Evolutionary conservation across 2,797 vertebrate genomes (phyloP), one percentile per base, ranked within the genome.

Genomic region (Cyclopterus lumpus): DNA sequence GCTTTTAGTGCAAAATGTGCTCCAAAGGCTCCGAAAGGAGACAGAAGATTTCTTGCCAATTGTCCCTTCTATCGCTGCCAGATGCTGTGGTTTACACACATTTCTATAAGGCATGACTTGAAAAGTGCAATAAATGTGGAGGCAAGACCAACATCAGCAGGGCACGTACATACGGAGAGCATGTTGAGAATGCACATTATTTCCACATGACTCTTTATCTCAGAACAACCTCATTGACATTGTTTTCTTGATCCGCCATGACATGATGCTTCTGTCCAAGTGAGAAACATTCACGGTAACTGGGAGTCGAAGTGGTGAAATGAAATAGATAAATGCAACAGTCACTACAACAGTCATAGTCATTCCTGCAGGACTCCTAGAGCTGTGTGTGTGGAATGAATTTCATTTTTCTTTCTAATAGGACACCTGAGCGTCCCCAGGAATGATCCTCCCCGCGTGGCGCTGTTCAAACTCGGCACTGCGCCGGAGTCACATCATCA

Each of bases 1-100:
- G 66, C 82, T 71, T 85, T 86, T 71, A 71, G 76, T 75, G 67
- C 62, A 84, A 91, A 90, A 84, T 79, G 69, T 82, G 77, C 79
- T 82, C 74, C 67, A 84, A 81, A 66, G 77, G 67, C 72, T 88
- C 40, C 62, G 75, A 73, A 79, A 68, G 77, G 46, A 79, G 83
- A 73, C 71, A 48, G 49, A 69, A 67, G 68, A 88, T 88, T 82
- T 87, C 82, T 79, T 77, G 57, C 58, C 63, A 57, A 69, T 61
- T 70, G 64, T 82, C 63, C 66, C 80, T 54, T 74, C 36, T 76
- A 6, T 54, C 40, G 53, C 54, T 82, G 69, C 67, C 62, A 83
- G 72, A 83, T 67, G 75, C 46, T 66, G 26, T 26, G 42, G 79
- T 82, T 79, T 73, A 81, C 64, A 73, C 58, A 20, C 34, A 75